Base-by-base conservation (phyloP, 37 sponge, comb jelly and placozoan species). In the Ephydatia muelleri region DNA sequence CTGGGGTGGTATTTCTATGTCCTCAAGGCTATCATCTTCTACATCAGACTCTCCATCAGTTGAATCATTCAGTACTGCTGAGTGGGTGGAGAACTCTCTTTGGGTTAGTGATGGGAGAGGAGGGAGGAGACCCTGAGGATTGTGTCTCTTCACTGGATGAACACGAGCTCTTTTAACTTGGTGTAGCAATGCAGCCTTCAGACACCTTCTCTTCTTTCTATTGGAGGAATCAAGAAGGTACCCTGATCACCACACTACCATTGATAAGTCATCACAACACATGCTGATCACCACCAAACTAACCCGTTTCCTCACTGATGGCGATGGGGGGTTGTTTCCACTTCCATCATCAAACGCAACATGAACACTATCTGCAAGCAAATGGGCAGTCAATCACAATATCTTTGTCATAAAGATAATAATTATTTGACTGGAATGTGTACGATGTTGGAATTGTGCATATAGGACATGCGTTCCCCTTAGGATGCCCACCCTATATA, bases 271-370 rank as follows among this genome's bases (percentile, higher is more conserved):
- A 22, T 22, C 21, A 21, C 66, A 14, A 65, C n/a, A n/a, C n/a
- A n/a, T n/a, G n/a, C n/a, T n/a, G n/a, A n/a, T n/a, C n/a, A n/a
- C n/a, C n/a, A 11, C 11, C 9, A 5, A 38, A 40, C 88, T 81
- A 9, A 87, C 88, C 40, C 82, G 38, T 38, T 77, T 87, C 30
- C 88, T 66, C 77, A 87, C 88, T 16, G 34, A 38, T 27, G n/a
- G 66, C n/a, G 12, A 87, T 33, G 9, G 88, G 88, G 0, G 88
- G 4, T 67, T 87, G 82, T 87, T 76, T 37, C 76, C 31, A 57
- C 81, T 76, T 14, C 76, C 88, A 75, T 87, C 88, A 76, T 87
- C 88, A 68, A 87, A 87, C 33, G 76, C 67, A n/a, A 87, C 49
- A 0, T 80, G 82, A 0, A 75, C 88, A 27, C 65, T 64, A 43